Conservation (phyloP, 2,797 vertebrate genomes). For the Lagorchestes hirsutus region DNA sequence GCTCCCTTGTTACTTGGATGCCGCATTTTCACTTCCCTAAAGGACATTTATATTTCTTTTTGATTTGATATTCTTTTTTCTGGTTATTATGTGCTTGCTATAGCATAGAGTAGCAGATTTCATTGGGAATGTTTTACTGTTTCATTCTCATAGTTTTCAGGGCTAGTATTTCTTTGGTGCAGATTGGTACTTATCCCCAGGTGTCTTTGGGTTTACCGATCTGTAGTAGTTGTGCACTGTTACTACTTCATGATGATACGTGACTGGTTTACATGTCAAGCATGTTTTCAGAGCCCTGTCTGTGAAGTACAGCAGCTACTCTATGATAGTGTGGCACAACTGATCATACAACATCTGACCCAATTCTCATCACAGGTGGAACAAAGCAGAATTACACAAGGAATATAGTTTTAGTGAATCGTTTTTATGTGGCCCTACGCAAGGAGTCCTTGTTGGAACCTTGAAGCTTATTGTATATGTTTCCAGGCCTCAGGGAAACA, state of each 20-base stretch:
- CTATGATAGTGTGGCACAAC: neutral
- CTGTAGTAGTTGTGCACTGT: neutral
- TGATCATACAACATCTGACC: conserved; percentile 18
- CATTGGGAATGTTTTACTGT: neutral
- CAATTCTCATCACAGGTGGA: conserved; percentile 26
- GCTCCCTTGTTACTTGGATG: neutral
- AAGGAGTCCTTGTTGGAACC: conserved; percentile 4
- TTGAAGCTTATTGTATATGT: neutral
- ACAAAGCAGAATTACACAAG: neutral
- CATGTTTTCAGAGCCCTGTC: neutral
- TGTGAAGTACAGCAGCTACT: neutral
- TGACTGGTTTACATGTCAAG: conserved; percentile 23
- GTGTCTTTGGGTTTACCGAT: neutral
- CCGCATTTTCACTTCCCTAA: neutral
- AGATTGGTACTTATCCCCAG: neutral
- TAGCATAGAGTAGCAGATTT: neutral
- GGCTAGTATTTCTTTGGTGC: neutral
- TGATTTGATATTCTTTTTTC: conserved; percentile 34
- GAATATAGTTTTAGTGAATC: neutral
- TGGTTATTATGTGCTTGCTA: conserved; percentile 6
- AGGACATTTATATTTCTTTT: conserved; percentile 8
- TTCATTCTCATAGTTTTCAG: conserved; percentile 5
- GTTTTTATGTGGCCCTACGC: conserved; percentile 18
- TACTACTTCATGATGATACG: neutral
- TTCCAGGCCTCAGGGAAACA: conserved; percentile 24